These are phyloP conservation scores for Harmothoe impar DNA, from an alignment of 2,888 invertebrate genomes.

Conservation along the genomic window DNA sequence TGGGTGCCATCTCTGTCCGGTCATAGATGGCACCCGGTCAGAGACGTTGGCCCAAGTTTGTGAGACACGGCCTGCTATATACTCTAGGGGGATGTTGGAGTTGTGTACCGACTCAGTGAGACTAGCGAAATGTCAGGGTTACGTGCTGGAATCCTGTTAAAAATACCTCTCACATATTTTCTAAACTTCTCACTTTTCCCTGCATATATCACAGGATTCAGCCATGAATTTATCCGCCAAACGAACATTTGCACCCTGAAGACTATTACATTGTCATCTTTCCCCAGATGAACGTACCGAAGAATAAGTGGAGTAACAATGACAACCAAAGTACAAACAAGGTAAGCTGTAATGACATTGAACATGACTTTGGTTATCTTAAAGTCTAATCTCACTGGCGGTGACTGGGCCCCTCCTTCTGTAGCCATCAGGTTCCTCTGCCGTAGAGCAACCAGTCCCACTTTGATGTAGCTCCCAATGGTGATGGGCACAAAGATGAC, in stretches of 20 bases:
- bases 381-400: neutral
- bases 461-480: too few relatives aligned
- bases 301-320: neutral
- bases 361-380: too few relatives aligned
- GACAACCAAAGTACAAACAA: neutral
- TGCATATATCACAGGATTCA: neutral
- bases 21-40: too few relatives aligned
- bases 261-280: neutral
- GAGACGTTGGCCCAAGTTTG: too few relatives aligned
- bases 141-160: too few relatives aligned
- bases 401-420: neutral
- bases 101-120: too few relatives aligned
- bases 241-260: neutral
- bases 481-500: neutral
- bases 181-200: conserved; percentile 32
- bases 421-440: neutral
- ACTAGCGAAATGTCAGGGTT: too few relatives aligned
- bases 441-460: neutral
- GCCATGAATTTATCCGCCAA: neutral
- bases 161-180: neutral
- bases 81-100: too few relatives aligned
- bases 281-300: neutral
- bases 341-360: neutral
- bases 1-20: too few relatives aligned
- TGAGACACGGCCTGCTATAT: too few relatives aligned